Percentiles rank a stretch among this genome's conserved stretches.
Conservation (phyloP, 2,113 vertebrate species). For the Gobiocypris rarus region DNA sequence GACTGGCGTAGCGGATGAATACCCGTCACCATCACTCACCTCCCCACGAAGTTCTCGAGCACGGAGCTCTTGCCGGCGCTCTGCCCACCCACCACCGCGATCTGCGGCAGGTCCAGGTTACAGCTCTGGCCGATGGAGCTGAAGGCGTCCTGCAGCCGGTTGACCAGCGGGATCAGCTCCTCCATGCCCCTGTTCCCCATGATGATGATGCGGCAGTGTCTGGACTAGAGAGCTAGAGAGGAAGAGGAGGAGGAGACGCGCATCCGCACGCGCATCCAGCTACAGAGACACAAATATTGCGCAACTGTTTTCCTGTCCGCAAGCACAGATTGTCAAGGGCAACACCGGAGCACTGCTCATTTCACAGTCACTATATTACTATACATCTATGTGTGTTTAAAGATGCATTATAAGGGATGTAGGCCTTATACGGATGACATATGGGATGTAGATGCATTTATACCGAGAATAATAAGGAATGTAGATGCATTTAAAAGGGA, state of each 20-base stretch:
- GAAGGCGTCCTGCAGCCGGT: conserved; percentile 93
- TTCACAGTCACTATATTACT: neutral
- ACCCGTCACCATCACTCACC: conserved; percentile 65
- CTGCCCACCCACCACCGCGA: conserved; percentile 90
- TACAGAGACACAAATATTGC: conserved; percentile 59
- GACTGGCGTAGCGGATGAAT: neutral
- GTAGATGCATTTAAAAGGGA: neutral
- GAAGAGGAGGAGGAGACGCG: conserved; percentile 48
- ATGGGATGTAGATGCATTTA: neutral
- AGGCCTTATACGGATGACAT: neutral
- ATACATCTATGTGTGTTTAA: neutral
- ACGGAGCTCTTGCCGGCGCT: conserved; percentile 91
- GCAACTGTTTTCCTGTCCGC: conserved; percentile 67
- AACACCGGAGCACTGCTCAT: conserved; percentile 9
- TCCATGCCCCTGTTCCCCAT: conserved; percentile 90
- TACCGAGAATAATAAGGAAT: neutral
- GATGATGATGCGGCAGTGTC: conserved; percentile 44
- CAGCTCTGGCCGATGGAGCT: conserved; percentile 88
- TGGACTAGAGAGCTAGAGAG: conserved; percentile 66
- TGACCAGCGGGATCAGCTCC: conserved; percentile 91
- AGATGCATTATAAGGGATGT: neutral
- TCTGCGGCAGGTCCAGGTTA: conserved; percentile 89
- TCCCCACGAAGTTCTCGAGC: conserved; percentile 90
- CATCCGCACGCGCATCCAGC: too few species aligned
- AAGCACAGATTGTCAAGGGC: conserved; percentile 68